Conservation (phyloP, 2,888 invertebrate species). For the Siphonodentalium dalli region DNA sequence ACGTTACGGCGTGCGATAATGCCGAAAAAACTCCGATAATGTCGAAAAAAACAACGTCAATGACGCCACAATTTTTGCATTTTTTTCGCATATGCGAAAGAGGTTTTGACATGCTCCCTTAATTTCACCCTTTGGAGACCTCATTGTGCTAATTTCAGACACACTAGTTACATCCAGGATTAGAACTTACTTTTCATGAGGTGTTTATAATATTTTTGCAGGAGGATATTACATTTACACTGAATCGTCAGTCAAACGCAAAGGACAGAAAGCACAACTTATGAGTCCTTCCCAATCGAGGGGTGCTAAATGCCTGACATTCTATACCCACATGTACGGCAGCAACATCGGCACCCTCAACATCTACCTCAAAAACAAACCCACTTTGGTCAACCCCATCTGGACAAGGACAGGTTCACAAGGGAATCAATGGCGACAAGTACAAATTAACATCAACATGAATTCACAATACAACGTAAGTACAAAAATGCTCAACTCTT, state of each 20-base stretch:
- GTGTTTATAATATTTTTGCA: slow-evolving; percentile 14
- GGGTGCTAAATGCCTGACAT: slow-evolving; percentile 35
- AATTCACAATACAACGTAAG: no score
- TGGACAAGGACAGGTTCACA: slow-evolving; percentile 36
- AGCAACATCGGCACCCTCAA: slow-evolving; percentile 39
- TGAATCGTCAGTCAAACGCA: slow-evolving; percentile 33
- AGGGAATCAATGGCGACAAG: slow-evolving; percentile 40
- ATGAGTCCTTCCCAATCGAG: slow-evolving; percentile 29
- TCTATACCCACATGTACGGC: slow-evolving; percentile 60
- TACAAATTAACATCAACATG: slow-evolving; percentile 29
- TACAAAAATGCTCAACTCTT: no score
- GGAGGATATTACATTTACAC: slow-evolving; percentile 45
- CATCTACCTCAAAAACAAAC: slow-evolving; percentile 36
- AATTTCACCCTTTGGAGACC: no score
- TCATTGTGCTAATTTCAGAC: no score
- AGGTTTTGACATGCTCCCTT: no score
- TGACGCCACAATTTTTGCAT: no score
- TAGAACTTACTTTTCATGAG: not conserved
- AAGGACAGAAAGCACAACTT: slow-evolving; percentile 34
- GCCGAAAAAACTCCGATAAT: no score
- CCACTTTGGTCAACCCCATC: slow-evolving; percentile 28
- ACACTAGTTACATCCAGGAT: not conserved
- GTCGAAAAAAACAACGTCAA: no score
- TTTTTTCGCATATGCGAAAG: no score
- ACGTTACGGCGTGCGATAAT: no score